phyloP scores from a whole-genome alignment of 2,113 vertebrate genomes.

The Apeltes quadracus region DNA sequence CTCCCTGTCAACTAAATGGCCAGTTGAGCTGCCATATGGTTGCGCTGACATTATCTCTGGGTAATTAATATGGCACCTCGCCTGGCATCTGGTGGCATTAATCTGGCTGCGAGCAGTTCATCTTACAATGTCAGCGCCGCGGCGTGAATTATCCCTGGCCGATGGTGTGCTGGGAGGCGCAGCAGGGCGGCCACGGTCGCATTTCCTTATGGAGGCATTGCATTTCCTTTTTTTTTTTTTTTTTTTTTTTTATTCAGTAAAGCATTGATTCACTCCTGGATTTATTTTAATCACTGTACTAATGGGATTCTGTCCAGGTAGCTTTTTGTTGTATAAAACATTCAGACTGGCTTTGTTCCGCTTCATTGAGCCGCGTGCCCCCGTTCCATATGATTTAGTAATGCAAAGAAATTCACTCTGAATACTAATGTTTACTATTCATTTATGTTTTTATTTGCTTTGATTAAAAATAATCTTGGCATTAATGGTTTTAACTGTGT shows the following conservation, averaged over 20 bases:
- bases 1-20: slow-evolving; percentile 82
- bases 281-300: background rate
- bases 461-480: too few species aligned
- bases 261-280: background rate
- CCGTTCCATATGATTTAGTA: slow-evolving; percentile 1
- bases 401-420: background rate
- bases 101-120: slow-evolving; percentile 77
- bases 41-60: slow-evolving; percentile 83
- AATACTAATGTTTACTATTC: background rate
- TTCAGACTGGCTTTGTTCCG: background rate
- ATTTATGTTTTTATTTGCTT: background rate
- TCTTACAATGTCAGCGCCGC: slow-evolving; percentile 71
- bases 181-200: slow-evolving; percentile 18
- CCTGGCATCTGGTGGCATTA: slow-evolving; percentile 85
- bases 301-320: background rate
- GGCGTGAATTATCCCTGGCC: slow-evolving; percentile 78
- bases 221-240: slow-evolving; percentile 35
- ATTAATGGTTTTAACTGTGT: background rate
- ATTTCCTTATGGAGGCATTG: slow-evolving; percentile 7
- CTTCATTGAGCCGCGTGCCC: slow-evolving; percentile 1
- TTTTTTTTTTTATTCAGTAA: background rate
- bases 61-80: slow-evolving; percentile 85
- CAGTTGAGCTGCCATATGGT: slow-evolving; percentile 83
- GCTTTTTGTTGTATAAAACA: background rate
- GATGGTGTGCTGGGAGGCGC: slow-evolving; percentile 57